phyloP scores from a whole-genome alignment of 1,140 invertebrate species.

The Onthophagus taurus region DNA sequence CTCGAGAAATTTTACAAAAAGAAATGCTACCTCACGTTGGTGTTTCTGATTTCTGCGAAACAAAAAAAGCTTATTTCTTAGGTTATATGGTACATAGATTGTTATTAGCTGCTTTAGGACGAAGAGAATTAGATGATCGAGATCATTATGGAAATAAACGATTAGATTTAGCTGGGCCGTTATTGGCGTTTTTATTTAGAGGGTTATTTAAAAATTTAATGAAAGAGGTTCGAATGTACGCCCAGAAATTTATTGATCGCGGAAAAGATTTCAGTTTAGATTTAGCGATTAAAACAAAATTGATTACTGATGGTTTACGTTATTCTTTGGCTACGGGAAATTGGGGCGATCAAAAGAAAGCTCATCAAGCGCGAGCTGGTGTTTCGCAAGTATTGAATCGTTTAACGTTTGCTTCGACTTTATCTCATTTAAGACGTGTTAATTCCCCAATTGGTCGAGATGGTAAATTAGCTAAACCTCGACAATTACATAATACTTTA shows the following conservation, averaged over 20 bases:
- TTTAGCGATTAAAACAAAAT: conserved; percentile 93
- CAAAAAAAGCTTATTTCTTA: conserved; percentile 96
- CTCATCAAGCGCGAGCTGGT: conserved; percentile 67
- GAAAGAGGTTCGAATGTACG: conserved; percentile 95
- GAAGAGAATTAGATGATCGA: conserved; percentile 93
- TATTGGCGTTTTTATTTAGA: conserved; percentile 76
- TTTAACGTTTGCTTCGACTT: conserved; percentile 93
- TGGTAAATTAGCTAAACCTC: conserved; percentile 95
- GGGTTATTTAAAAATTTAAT: conserved; percentile 83
- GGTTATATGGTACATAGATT: conserved; percentile 95
- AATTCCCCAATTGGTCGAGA: conserved; percentile 98
- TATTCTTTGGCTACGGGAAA: conserved; percentile 98
- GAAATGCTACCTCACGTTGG: conserved; percentile 99
- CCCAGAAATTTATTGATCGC: conserved; percentile 97
- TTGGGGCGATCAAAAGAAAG: conserved; percentile 99
- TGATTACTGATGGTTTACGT: conserved; percentile 95
- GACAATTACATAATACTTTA: conserved; percentile 95
- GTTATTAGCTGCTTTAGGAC: conserved; percentile 84
- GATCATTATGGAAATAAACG: conserved; percentile 99
- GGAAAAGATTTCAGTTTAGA: conserved; percentile 98
- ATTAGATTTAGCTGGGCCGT: conserved; percentile 91
- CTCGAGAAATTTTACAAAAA: conserved; percentile 96
- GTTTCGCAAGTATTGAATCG: conserved; percentile 88
- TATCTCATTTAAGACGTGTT: conserved; percentile 93
- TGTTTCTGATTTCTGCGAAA: conserved; percentile 98